Base-by-base conservation (phyloP, 2,888 invertebrate species). In the Acleris laterana region DNA sequence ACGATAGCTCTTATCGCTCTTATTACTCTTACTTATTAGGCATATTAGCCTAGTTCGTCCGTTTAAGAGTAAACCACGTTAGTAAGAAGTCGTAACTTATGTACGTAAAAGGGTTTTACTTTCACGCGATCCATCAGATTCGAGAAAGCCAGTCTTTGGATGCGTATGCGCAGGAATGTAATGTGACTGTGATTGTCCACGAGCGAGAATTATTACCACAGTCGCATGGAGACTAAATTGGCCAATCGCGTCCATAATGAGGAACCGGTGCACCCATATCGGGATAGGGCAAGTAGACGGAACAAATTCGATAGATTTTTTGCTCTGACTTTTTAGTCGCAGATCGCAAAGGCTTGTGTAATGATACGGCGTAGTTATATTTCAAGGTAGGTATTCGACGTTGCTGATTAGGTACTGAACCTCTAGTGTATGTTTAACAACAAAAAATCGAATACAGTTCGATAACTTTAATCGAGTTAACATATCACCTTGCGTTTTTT, bases 91-190 rank as follows among this genome's bases (percentile, higher is more conserved):
- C 53, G 17, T 55, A 55, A 56, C 44, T 56, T 56, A 49, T 63
- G 50, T 65, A 50, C 44, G n/a, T 56, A 61, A 25, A 53, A 64
- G 59, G 60, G 22, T 51, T 56, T 38, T 50, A 63, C 44, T 50
- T 56, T 60, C 49, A 61, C 65, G 44, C 28, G 32, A 61, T 61
- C 55, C 17, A 25, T 49, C 55, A 4, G 38, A 73, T 75, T 63
- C 58, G 59, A 74, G 80, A 84, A 82, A 83, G 78, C 72, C 38
- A 70, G 61, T 46, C 49, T 68, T 73, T 77, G 74, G 76, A 81
- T 76, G 75, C 63, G 69, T 73, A 81, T 76, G 75, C 63, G 69
- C 73, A 75, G 71, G 75, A 79, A 81, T 79, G 59, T 48, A 78
- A 80, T 79, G 59, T 48, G 32, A 52, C 32, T 48, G 59, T 48